These are phyloP conservation scores for Chelonoidis abingdonii DNA, from an alignment of 2,113 vertebrate genomes.

Conservation along the genomic window DNA sequence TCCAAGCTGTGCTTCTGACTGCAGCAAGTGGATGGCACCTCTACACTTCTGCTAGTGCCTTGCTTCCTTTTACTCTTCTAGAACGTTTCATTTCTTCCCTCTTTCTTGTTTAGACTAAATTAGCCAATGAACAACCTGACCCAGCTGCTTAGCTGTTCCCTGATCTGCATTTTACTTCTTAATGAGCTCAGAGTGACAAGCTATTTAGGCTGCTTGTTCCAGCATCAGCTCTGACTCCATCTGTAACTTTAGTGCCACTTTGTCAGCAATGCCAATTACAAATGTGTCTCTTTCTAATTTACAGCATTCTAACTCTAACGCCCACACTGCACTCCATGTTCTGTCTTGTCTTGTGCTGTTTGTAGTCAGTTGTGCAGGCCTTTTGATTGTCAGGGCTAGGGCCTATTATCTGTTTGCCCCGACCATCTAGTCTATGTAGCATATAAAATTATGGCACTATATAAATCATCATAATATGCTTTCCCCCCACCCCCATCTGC, in stretches of 20 bases:
- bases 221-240: slow-evolving; percentile 82
- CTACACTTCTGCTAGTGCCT: slow-evolving; percentile 75
- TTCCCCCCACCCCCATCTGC: neutral
- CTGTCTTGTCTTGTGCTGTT: slow-evolving; percentile 69
- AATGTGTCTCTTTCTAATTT: slow-evolving; percentile 80
- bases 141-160: slow-evolving; percentile 81
- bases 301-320: slow-evolving; percentile 73
- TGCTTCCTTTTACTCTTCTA: slow-evolving; percentile 79
- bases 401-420: slow-evolving; percentile 62
- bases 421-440: slow-evolving; percentile 58
- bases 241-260: slow-evolving; percentile 81
- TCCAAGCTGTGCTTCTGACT: slow-evolving; percentile 77
- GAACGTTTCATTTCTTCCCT: slow-evolving; percentile 79
- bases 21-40: slow-evolving; percentile 79
- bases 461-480: slow-evolving; percentile 23
- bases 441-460: slow-evolving; percentile 51
- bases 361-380: slow-evolving; percentile 67
- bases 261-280: slow-evolving; percentile 81
- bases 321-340: slow-evolving; percentile 74
- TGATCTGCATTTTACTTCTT: slow-evolving; percentile 82
- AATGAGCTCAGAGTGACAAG: slow-evolving; percentile 82
- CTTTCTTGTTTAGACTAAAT: slow-evolving; percentile 81
- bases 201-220: slow-evolving; percentile 81
- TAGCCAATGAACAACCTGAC: slow-evolving; percentile 82
- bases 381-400: slow-evolving; percentile 61